Evolutionary conservation across 2,797 vertebrate genomes (phyloP), one percentile per base, ranked within the genome.

Genomic region (Protonibea diacanthus): DNA sequence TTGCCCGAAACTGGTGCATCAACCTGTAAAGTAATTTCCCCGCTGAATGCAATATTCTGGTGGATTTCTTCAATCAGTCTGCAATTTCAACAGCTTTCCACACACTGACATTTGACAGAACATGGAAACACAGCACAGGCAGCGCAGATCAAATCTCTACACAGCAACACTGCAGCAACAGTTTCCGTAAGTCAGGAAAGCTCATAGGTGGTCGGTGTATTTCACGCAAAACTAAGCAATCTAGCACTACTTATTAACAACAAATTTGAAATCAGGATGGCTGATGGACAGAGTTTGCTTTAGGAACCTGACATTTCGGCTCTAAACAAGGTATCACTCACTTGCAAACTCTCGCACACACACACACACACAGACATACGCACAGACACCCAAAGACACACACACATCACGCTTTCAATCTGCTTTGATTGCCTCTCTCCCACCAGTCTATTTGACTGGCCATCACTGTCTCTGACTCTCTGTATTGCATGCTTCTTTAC

Each of bases 381-480:
- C 58, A 51, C 47, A 18, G 51, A 52, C 21, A 71, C 56, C 25
- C 49, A 67, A 59, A 65, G 13, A 49, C n/a, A 72, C 49, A 69
- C 57, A 67, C 55, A 78, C 38, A 65, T 9, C 59, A 64, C 7
- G 0, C 68, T 55, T 76, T 79, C 78, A 86, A 69, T 85, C 71
- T 70, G 66, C 78, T 87, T 86, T 90, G 84, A 87, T 87, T 83
- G 69, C 67, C 57, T 85, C 71, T 83, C 86, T 89, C 82, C 70
- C 81, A 60, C 82, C 64, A 80, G 83, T 88, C 78, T 82, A 76
- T 90, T 90, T 89, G 87, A 90, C 91, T 90, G 86, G 87, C 87
- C 89, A 71, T 90, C 89, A 92, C 91, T 87, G 88, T 87, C 86
- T 86, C 83, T 78, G 74, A 59, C 58, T 85, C 55, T 81, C 71